phyloP scores from a whole-genome alignment of 1,140 invertebrate genomes.

The Branchinecta lindahli region DNA sequence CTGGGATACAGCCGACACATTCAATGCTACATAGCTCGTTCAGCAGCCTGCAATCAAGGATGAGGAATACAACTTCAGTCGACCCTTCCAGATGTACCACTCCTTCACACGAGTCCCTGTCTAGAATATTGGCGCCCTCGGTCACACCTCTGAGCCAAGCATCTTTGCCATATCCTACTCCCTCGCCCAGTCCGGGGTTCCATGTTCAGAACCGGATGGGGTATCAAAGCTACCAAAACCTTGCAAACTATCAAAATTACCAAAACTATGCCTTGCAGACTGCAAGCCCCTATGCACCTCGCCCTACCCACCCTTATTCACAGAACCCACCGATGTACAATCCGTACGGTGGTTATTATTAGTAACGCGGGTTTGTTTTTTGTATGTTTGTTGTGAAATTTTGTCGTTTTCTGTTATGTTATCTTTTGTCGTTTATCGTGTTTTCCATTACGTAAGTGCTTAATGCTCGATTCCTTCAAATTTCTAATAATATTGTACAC shows the following conservation, averaged over 20 bases:
- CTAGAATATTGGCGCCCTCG: not conserved
- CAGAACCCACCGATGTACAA: not conserved
- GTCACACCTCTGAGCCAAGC: not conserved
- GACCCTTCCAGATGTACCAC: not conserved
- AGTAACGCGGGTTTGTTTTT: not conserved
- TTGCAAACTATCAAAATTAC: not conserved
- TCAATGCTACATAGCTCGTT: slow-evolving; percentile 1
- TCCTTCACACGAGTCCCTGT: not conserved
- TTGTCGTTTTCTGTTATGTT: no score
- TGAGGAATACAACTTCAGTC: not conserved
- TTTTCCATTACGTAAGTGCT: no score
- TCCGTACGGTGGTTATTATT: not conserved
- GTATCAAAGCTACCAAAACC: not conserved
- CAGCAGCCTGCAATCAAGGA: not conserved
- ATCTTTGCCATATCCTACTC: not conserved
- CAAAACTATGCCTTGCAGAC: slow-evolving; percentile 3
- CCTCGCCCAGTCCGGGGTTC: not conserved
- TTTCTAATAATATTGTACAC: no score
- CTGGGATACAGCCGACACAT: not conserved
- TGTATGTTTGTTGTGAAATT: no score
- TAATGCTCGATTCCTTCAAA: no score
- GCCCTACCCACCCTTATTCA: not conserved
- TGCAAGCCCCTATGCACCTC: not conserved
- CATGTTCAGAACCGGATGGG: not conserved
- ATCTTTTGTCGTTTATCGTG: no score